Conservation (phyloP, 2,888 invertebrate genomes). For the Cinara cedri region DNA sequence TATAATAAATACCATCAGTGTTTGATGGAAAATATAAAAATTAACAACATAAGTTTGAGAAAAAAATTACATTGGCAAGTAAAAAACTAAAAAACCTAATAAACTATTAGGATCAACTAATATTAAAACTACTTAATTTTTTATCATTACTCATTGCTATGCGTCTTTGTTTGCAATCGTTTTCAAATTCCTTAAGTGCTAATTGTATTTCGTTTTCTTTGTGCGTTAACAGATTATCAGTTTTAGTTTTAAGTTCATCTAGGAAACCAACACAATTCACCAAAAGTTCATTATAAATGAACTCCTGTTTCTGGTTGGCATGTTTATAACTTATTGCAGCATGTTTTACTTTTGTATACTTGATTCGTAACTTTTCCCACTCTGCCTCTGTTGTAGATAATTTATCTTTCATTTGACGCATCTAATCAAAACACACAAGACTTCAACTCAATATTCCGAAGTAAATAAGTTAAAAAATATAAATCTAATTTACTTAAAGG, state of each 20-base stretch:
- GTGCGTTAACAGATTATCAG: conserved; percentile 27
- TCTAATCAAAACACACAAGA: conserved; percentile 19
- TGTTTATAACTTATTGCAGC: conserved; percentile 46
- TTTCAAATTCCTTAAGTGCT: conserved; percentile 45
- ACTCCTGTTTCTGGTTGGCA: conserved; percentile 37
- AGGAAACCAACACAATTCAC: conserved; percentile 18
- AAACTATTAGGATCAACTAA: conserved; percentile 9
- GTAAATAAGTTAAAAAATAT: background rate
- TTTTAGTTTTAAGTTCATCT: conserved; percentile 43
- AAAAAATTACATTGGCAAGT: background rate
- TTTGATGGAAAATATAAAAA: background rate
- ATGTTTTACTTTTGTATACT: conserved; percentile 47
- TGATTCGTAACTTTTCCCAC: conserved; percentile 11
- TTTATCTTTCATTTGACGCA: conserved; percentile 49
- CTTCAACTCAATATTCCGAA: background rate
- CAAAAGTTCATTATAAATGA: conserved; percentile 40
- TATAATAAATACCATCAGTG: background rate
- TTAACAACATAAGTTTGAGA: background rate
- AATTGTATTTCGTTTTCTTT: conserved; percentile 47
- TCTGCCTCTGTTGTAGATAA: conserved; percentile 18
- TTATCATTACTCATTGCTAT: conserved; percentile 29
- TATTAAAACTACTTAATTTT: conserved; percentile 31
- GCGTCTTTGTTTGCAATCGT: conserved; percentile 51
- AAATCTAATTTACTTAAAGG: background rate
- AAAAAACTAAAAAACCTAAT: background rate